Evolutionary conservation across 2,888 invertebrate genomes (phyloP), one percentile per base, ranked within the genome.

Genomic region (Hydriomena furcata): DNA sequence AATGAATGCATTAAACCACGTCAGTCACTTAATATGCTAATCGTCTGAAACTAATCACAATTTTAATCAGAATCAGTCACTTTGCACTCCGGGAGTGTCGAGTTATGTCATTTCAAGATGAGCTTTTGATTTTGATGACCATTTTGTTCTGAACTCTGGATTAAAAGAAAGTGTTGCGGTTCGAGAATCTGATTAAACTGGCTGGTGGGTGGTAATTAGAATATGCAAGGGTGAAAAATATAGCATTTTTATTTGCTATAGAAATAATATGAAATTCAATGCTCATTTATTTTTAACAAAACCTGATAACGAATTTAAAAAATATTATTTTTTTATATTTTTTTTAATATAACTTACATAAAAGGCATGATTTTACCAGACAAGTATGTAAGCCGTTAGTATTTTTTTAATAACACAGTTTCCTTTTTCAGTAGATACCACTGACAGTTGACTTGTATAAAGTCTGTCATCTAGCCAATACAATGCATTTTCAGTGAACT

Each of bases 21-120:
- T 46, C 58, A 54, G 46, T 59, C 63, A 38, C 57, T 65, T 60
- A 65, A 64, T 60, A 71, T 71, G 71, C 62, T 59, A 71, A 72
- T 73, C 63, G 58, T 45, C 50, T 46, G 25, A 65, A 73, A 62
- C 64, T 70, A 71, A 72, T 73, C 65, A 63, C 61, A 54, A 52
- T 62, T 70, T 63, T 68, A 71, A 73, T 73, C 69, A 71, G 50
- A 70, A 66, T 60, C 70, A 68, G 68, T 68, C 68, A 68, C 61
- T 61, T 62, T 58, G 56, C 59, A 63, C 63, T 47, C 56, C 60
- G 46, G 58, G 59, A 58, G 62, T 65, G 68, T 67, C 70, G 65
- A 65, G 67, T 68, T 65, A 71, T 66, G 70, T 73, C 72, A 71
- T 64, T 60, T 56, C 58, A 61, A 55, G 52, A 66, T 53, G 61